Conservation (phyloP, 2,797 vertebrate genomes). For the Notolepis coatsorum region DNA sequence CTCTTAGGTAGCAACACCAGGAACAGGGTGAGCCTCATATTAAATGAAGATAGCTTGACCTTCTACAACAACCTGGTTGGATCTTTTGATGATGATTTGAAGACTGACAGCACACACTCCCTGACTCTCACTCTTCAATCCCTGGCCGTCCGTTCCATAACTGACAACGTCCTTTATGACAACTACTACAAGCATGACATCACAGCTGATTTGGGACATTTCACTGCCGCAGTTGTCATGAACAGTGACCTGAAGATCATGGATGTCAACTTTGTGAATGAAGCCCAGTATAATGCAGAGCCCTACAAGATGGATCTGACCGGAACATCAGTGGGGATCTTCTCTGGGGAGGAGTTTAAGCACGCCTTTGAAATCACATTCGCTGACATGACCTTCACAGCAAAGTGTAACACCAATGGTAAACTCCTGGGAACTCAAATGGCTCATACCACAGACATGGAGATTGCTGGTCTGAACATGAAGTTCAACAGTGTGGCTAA, state of each 20-base stretch:
- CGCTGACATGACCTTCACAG: conserved; percentile 76
- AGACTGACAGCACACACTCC: conserved; percentile 84
- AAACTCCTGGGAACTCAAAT: conserved; percentile 83
- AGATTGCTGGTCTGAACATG: conserved; percentile 84
- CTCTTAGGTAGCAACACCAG: conserved; percentile 84
- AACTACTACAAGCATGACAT: conserved; percentile 90
- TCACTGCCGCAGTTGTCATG: conserved; percentile 73
- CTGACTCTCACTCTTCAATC: conserved; percentile 82
- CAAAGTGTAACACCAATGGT: conserved; percentile 87
- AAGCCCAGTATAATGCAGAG: conserved; percentile 82
- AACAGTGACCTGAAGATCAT: conserved; percentile 87
- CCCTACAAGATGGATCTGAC: conserved; percentile 84
- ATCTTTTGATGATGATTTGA: conserved; percentile 85
- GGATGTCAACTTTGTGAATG: conserved; percentile 81
- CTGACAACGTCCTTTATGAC: conserved; percentile 85
- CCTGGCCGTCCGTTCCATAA: conserved; percentile 83
- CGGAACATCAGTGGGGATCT: conserved; percentile 83
- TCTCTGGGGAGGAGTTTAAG: conserved; percentile 84
- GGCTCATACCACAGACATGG: conserved; percentile 82
- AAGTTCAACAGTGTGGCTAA: conserved; percentile 80
- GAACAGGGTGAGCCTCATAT: conserved; percentile 85
- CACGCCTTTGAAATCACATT: conserved; percentile 87
- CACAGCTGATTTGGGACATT: conserved; percentile 82
- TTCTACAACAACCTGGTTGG: conserved; percentile 88
- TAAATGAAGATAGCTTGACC: conserved; percentile 86